phyloP scores from a whole-genome alignment of 2,888 invertebrate genomes.

The Stenichneumon culpator region DNA sequence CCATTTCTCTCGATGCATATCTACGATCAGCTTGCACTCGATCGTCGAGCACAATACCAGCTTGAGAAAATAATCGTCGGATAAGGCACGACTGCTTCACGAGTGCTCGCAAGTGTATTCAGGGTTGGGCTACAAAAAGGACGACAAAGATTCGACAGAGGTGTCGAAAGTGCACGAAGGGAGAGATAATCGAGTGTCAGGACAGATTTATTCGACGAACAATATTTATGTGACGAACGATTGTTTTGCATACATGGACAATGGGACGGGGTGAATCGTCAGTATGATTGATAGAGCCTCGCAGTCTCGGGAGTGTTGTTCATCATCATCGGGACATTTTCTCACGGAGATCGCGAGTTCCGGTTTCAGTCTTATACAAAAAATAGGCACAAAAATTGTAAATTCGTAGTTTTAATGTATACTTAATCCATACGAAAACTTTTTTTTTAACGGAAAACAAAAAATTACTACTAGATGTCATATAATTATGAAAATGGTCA shows the following conservation, averaged over 20 bases:
- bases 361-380: background rate
- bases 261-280: background rate
- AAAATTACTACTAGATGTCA: too few species aligned
- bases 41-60: slow-evolving; percentile 13
- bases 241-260: slow-evolving; percentile 19
- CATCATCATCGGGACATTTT: background rate
- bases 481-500: too few species aligned
- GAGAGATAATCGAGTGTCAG: slow-evolving; percentile 30
- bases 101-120: background rate
- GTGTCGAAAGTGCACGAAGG: background rate
- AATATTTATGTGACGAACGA: slow-evolving; percentile 29
- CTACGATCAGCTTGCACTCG: slow-evolving; percentile 15
- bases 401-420: background rate
- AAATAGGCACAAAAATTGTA: background rate
- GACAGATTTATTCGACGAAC: slow-evolving; percentile 30
- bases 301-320: background rate
- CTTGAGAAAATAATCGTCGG: slow-evolving; percentile 25
- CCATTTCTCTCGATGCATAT: background rate
- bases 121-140: background rate
- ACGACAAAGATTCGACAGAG: background rate
- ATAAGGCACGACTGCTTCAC: slow-evolving; percentile 17
- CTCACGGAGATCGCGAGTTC: background rate
- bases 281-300: slow-evolving; percentile 27
- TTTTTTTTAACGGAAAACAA: background rate
- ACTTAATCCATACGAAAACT: too few species aligned